Percentiles rank a stretch among this genome's conserved stretches.
phyloP scores from a whole-genome alignment of 2,888 invertebrate genomes.

The Pardosa pseudoannulata region DNA sequence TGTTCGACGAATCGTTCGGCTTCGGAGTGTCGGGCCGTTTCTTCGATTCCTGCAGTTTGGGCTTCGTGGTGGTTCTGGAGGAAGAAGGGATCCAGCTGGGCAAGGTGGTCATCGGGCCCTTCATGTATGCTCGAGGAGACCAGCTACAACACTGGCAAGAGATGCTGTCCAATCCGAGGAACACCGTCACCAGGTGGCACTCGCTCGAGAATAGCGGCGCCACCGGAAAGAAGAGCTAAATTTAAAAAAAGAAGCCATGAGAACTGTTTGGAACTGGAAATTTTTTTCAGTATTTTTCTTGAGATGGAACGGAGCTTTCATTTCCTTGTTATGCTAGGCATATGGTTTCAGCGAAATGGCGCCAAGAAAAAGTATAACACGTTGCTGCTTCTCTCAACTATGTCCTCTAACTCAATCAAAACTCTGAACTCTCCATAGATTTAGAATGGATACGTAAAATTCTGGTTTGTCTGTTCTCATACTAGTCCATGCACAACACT shows the following conservation, averaged over 20 bases:
- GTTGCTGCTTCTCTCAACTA: too few species aligned
- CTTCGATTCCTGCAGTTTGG: constrained; percentile 76
- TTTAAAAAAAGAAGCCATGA: neutral
- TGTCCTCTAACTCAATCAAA: too few species aligned
- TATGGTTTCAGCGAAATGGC: too few species aligned
- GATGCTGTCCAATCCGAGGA: constrained; percentile 76
- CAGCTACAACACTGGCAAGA: constrained; percentile 77
- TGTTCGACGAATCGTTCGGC: constrained; percentile 76
- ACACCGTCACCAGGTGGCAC: constrained; percentile 70
- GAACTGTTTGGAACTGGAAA: neutral
- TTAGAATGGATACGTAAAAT: too few species aligned
- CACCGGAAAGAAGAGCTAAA: neutral
- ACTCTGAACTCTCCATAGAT: too few species aligned
- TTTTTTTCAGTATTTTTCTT: too few species aligned
- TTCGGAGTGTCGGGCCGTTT: constrained; percentile 76
- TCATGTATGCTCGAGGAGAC: constrained; percentile 77
- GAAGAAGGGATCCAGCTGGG: constrained; percentile 74
- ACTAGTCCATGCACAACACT: too few species aligned
- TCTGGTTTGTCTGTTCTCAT: too few species aligned
- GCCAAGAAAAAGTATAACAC: too few species aligned
- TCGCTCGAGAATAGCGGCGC: constrained; percentile 30
- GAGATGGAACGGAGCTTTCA: too few species aligned
- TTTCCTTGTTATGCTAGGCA: too few species aligned
- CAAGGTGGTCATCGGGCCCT: constrained; percentile 76
- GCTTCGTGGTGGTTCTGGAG: constrained; percentile 75